Evolutionary conservation across 2,888 invertebrate species (phyloP), one percentile per base, ranked within the genome.

Genomic region (Cataglyphis altisquamis): DNA sequence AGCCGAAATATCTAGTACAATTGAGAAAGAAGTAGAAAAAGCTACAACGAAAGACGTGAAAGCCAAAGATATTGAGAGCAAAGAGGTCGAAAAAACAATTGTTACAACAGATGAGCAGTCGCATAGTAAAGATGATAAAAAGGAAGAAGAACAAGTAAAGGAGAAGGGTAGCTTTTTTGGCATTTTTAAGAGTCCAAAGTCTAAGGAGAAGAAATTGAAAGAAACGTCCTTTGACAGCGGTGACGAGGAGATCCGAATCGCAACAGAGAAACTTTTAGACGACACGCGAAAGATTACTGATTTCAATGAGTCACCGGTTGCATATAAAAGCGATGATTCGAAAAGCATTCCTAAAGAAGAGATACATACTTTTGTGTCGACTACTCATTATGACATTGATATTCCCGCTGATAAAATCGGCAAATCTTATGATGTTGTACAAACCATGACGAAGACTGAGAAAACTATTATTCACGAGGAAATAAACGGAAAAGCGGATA

Each of bases 11-110:
- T 94, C 95, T 57, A 68, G 78, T 57, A 70, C 78, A 39, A 88
- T 85, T 62, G 84, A 85, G 9, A 90, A 89, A 68, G 83, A 85
- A 39, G 70, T 89, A 9, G 88, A 91, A 55, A 86, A 89, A 72
- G 85, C 89, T 39, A 81, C 87, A 57, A 88, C 90, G 68, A 88
- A 91, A 45, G 75, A 85, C 10, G 89, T 86, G 36, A 89, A 88
- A 64, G 82, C 80, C 0, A 86, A 89, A 32, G 86, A 86, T 66
- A 70, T 70, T 10, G 87, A 87, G 29, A 95, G 96, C 87, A 95
- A 96, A 93, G 95, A 95, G 52, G 94, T 95, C 1, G 95, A 95
- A 18, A 55, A 95, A 87, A 95, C 95, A 18, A 94, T 95, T 12
- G 93, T 93, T 32, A 95, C 95, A 55, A 57, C 55, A 18, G 41